Evolutionary conservation across 2,888 invertebrate genomes (phyloP).

Genomic region (Arenicola marina): DNA sequence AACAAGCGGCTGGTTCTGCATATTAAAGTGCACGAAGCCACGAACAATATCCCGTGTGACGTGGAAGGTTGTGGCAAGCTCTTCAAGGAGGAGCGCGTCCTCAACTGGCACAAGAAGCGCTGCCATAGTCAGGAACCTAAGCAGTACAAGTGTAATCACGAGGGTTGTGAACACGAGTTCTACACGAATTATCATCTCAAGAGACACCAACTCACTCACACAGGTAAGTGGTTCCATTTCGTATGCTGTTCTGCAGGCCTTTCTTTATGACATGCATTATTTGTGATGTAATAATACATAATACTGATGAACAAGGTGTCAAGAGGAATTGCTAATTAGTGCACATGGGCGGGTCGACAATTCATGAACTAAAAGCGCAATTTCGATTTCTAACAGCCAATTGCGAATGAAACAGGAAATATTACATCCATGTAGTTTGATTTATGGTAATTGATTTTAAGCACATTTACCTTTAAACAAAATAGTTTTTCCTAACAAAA

Average conservation of each 20-base stretch:
- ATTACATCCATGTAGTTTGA: too few species aligned
- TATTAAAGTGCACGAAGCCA: neutral
- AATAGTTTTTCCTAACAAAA: too few species aligned
- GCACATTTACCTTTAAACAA: too few species aligned
- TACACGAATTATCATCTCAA: conserved; percentile 57
- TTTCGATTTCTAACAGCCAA: too few species aligned
- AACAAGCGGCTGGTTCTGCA: conserved; percentile 6
- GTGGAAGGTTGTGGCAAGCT: conserved; percentile 17
- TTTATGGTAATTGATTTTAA: too few species aligned
- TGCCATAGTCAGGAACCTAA: conserved; percentile 18
- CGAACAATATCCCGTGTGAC: conserved; percentile 17
- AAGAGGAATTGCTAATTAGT: too few species aligned
- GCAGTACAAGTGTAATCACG: conserved; percentile 41
- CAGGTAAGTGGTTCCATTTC: conserved; percentile 41
- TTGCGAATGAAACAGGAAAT: too few species aligned
- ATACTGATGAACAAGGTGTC: too few species aligned
- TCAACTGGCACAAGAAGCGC: conserved; percentile 14
- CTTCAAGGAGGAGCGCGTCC: conserved; percentile 17
- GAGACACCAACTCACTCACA: conserved; percentile 56
- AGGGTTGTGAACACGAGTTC: conserved; percentile 54
- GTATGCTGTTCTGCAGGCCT: neutral
- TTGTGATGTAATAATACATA: too few species aligned
- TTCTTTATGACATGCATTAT: too few species aligned
- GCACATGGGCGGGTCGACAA: too few species aligned
- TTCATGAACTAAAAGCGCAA: too few species aligned